Base-by-base conservation (phyloP, 2,888 invertebrate species). In the Microctonus aethiopoides region DNA sequence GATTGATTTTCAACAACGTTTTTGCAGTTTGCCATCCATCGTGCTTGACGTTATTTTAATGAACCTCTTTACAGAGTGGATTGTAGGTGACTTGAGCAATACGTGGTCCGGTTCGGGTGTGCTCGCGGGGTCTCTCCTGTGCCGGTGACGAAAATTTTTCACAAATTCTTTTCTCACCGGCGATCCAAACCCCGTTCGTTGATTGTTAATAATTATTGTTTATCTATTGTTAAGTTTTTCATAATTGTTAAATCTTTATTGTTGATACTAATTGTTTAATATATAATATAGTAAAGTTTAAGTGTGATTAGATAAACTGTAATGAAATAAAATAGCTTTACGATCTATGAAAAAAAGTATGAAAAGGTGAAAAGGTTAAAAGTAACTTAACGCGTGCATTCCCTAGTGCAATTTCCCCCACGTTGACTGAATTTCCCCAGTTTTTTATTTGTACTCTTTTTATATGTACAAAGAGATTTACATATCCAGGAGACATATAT, bases 1-100 rank as follows among this genome's bases (percentile, higher is more conserved):
- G 84, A 84, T 84, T 83, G 84, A 84, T 84, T 84, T 84, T 84
- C 84, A 84, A 84, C 82, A 83, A 84, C 77, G 77, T 36, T 78
- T 78, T 76, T 76, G 80, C 77, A 80, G 78, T n/a, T n/a, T n/a
- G n/a, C 78, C 78, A 78, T 75, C 79, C 70, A 61, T 63, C 66
- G 62, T 67, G 79, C 78, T 79, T 76, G 76, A 78, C 80, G 78
- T 80, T 81, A 82, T 81, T 81, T 82, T 81, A 81, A 81, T 81
- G 81, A 81, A 77, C 78, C 78, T 79, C 81, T 77, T 39, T 39
- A 66, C 56, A 51, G 61, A 65, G 81, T 77, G 80, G 76, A 78
- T 74, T 75, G 78, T 77, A 73, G 74, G 75, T 78, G 76, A 76
- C 76, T 76, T 74, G 74, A 76, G 76, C 73, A 71, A 76, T 76